Conservation (phyloP, 2,797 vertebrate genomes). For the Chelon auratus region DNA sequence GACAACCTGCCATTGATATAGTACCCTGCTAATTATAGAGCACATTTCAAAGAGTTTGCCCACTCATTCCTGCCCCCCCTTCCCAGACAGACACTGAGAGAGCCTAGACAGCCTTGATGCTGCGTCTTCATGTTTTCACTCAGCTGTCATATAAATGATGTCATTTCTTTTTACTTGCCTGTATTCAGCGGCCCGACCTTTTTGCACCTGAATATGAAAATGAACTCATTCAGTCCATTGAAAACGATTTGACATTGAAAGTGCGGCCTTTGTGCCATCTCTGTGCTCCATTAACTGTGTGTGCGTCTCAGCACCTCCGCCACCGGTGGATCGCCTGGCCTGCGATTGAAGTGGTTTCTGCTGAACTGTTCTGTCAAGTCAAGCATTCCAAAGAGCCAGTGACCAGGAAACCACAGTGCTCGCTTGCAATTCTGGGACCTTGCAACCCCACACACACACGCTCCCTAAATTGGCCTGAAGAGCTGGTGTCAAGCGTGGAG, state of each 20-base stretch:
- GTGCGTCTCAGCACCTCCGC: conserved; percentile 53
- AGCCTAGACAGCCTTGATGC: conserved; percentile 54
- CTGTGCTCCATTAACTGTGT: conserved; percentile 30
- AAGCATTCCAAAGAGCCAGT: conserved; percentile 70
- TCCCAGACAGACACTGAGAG: conserved; percentile 53
- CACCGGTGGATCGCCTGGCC: conserved; percentile 21
- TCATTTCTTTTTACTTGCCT: conserved; percentile 20
- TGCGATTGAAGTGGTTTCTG: conserved; percentile 65
- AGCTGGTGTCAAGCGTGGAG: conserved; percentile 40
- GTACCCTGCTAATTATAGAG: conserved; percentile 82
- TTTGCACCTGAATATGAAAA: background rate
- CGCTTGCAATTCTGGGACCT: conserved; percentile 62
- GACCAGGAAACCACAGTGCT: conserved; percentile 73
- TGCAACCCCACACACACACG: conserved; percentile 55
- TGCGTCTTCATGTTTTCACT: conserved; percentile 48
- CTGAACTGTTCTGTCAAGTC: conserved; percentile 69
- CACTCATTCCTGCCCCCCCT: conserved; percentile 53
- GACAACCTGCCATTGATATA: conserved; percentile 76
- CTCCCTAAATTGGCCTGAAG: conserved; percentile 52
- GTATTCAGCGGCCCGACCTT: conserved; percentile 31
- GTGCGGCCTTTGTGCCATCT: background rate
- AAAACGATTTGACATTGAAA: conserved; percentile 37
- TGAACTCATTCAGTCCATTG: background rate
- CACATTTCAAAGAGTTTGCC: conserved; percentile 76
- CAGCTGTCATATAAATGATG: conserved; percentile 40